These are phyloP conservation scores for Girardinus metallicus DNA, from an alignment of 2,797 vertebrate species.

Conservation along the genomic window DNA sequence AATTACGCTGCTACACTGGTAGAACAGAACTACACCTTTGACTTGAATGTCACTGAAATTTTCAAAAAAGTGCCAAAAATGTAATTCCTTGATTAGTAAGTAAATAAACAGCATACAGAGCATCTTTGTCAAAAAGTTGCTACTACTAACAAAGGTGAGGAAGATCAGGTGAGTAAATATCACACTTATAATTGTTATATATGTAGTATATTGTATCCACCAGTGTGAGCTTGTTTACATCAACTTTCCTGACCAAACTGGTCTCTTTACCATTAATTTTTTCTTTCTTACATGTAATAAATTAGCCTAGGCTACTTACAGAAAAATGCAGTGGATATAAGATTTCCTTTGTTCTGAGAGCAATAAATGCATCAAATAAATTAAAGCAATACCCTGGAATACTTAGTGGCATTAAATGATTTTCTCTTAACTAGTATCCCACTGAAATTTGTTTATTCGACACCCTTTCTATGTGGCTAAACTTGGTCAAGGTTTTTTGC, in stretches of 20 bases:
- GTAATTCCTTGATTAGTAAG: background rate
- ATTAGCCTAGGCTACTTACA: background rate
- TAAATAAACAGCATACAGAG: background rate
- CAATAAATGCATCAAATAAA: background rate
- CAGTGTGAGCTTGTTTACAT: conserved; percentile 84
- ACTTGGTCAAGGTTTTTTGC: background rate
- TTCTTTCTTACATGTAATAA: no score
- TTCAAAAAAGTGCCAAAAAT: background rate
- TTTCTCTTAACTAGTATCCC: background rate
- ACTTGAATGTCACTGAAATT: background rate
- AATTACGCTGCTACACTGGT: background rate
- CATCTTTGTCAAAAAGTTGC: background rate
- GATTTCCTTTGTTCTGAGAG: background rate
- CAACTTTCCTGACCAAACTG: conserved; percentile 85
- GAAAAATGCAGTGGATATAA: background rate
- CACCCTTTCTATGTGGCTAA: no score
- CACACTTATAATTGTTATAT: background rate
- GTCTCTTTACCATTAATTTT: conserved; percentile 88
- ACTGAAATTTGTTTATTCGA: background rate
- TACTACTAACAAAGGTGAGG: background rate
- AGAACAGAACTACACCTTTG: background rate
- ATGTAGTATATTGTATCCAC: conserved; percentile 74
- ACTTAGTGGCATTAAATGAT: background rate
- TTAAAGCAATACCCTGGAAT: background rate
- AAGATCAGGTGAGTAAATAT: background rate